Evolutionary conservation across 1,140 invertebrate species (phyloP).

Genomic region (Pseudomyrmex cubaensis): DNA sequence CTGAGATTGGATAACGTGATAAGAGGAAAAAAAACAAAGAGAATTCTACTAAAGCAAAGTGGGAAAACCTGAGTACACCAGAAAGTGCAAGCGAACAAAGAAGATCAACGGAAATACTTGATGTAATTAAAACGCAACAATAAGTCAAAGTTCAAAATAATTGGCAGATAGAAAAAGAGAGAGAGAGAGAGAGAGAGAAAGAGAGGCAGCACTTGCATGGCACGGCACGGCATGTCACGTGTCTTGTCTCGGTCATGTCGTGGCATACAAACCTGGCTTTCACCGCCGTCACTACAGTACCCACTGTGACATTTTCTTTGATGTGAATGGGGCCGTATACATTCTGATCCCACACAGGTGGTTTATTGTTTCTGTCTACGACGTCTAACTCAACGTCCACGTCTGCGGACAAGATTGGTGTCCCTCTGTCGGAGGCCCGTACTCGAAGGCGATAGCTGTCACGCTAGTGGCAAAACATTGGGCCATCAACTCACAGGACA

Average conservation of each 20-base stretch:
- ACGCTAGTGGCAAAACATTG: constrained; percentile 91
- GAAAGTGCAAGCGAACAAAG: constrained; percentile 3
- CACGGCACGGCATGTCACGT: constrained; percentile 82
- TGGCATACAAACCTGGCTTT: constrained; percentile 98
- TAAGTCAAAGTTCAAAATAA: too few relatives aligned
- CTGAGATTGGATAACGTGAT: constrained; percentile 13
- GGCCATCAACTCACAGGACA: constrained; percentile 85
- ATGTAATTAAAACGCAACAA: not conserved
- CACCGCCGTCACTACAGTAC: constrained; percentile 97
- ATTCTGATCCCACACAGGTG: constrained; percentile 96
- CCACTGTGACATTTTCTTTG: constrained; percentile 98
- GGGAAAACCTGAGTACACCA: not conserved
- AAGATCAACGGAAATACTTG: not conserved
- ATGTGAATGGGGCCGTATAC: constrained; percentile 98
- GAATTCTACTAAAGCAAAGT: constrained; percentile 13
- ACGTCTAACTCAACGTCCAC: constrained; percentile 98
- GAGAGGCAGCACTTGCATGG: constrained; percentile 72
- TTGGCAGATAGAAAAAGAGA: not conserved
- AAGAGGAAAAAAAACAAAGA: not conserved
- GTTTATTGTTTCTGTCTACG: constrained; percentile 99
- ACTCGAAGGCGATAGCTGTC: constrained; percentile 97
- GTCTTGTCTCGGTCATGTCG: constrained; percentile 84
- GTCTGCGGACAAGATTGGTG: constrained; percentile 94
- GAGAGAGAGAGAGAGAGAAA: not conserved
- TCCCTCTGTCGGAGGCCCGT: constrained; percentile 96